Evolutionary conservation across 2,888 invertebrate genomes (phyloP), one percentile per base, ranked within the genome.

Genomic region (Tiphia femorata): DNA sequence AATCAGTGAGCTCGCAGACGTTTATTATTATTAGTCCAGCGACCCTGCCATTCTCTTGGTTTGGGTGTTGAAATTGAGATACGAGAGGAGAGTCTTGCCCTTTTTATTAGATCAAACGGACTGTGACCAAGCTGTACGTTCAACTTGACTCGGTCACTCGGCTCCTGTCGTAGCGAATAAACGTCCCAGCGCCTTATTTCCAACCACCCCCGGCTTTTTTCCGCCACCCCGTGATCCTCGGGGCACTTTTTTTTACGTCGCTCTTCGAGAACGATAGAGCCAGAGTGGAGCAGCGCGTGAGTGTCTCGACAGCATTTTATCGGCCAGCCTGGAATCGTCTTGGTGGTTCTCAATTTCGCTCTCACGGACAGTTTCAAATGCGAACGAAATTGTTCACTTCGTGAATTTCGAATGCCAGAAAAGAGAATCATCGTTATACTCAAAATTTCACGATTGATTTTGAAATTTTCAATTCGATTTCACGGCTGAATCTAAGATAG

Each of bases 161-260:
- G 76, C 79, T 77, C 72, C 73, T 76, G 77, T 79, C 80, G 70
- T 62, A 67, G 52, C 76, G 73, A 75, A 80, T 80, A 77, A 80
- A 66, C 69, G 75, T 76, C 75, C 73, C 59, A 57, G 55, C 57
- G 59, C 62, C 62, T 72, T 64, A 67, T 65, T 49, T 58, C 61
- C 29, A 14, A 47, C 51, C 47, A n/a, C 14, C 47, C 38, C 54
- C 57, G 47, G 49, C 60, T 60, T 60, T 41, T 54, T 38, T 40
- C 40, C 19, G 16, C 38, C 50, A 29, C 48, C 44, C 25, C 20
- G 58, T 58, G 43, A 46, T 40, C 55, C 61, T 60, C 58, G 57
- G 54, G 68, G 68, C 68, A 60, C 66, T 68, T 71, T 70, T 72
- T 73, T 49, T 27, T 63, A 59, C 57, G 49, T 63, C 67, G 58